A percentile compares a stretch with the other conserved stretches of the same genome.
These are phyloP conservation scores for Clavelina lepadiformis DNA, from an alignment of 23 tunicate genomes.

Conservation along the genomic window DNA sequence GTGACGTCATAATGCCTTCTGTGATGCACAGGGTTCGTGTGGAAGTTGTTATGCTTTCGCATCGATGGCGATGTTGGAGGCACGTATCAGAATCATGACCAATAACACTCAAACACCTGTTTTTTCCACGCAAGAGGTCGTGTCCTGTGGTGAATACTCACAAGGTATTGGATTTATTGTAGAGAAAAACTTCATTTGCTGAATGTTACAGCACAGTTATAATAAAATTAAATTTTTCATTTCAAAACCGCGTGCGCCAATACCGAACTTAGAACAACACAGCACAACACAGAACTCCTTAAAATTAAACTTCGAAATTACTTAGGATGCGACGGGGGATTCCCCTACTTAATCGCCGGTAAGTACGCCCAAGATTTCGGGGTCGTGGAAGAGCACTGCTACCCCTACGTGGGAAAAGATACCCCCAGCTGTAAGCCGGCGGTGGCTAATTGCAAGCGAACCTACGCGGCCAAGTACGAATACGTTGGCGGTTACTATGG, in stretches of 20 bases:
- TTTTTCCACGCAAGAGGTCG: constrained; percentile 79
- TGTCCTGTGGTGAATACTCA: constrained; percentile 78
- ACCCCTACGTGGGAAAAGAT: constrained; percentile 75
- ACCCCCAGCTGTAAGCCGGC: constrained; percentile 42
- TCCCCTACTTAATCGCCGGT: constrained; percentile 86
- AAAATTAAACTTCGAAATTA: no score
- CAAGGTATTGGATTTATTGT: constrained; percentile 52
- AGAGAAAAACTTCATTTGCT: no score
- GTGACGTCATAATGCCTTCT: no score
- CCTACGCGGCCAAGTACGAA: constrained; percentile 76
- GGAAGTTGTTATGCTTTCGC: constrained; percentile 96
- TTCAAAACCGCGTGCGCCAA: no score
- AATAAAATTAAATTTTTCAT: no score
- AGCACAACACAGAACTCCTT: no score
- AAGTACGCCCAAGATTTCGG: constrained; percentile 95
- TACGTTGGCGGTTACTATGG: constrained; percentile 98
- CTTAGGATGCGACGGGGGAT: constrained; percentile 93
- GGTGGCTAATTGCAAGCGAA: constrained; percentile 50
- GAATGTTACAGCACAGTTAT: no score
- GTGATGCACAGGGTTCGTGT: constrained; percentile 63
- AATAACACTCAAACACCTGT: constrained; percentile 89
- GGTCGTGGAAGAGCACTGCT: constrained; percentile 73
- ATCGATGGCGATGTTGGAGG: constrained; percentile 89
- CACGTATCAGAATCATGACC: constrained; percentile 62
- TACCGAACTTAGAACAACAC: no score